Conservation (phyloP, 2,113 vertebrate species). For the Bubo blakistoni region DNA sequence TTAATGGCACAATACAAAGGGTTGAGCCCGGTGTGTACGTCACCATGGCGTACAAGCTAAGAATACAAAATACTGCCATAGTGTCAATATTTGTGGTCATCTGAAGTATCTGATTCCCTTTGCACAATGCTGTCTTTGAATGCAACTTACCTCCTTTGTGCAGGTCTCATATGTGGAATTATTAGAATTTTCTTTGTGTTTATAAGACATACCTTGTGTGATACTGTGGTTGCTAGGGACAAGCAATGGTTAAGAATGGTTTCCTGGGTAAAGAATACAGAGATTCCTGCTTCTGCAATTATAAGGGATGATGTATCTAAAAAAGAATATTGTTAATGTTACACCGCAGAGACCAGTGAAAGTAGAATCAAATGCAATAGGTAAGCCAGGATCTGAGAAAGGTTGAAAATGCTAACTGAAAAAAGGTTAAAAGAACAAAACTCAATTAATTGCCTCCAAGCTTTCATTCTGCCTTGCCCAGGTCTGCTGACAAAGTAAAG, state of each 20-base stretch:
- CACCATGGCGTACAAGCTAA: not conserved
- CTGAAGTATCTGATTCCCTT: not conserved
- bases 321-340: not conserved
- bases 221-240: not conserved
- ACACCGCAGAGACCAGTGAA: not conserved
- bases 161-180: not conserved
- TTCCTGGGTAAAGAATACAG: not conserved
- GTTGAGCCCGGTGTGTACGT: rapidly evolving
- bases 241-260: not conserved
- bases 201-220: not conserved
- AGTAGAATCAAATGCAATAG: not conserved
- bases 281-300: not conserved
- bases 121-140: not conserved
- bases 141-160: not conserved
- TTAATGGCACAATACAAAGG: not conserved
- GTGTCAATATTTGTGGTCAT: not conserved
- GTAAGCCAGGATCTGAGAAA: not conserved
- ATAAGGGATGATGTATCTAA: not conserved
- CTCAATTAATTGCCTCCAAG: not conserved
- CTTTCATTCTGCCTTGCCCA: not conserved
- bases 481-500: not conserved
- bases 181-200: not conserved
- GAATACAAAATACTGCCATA: not conserved
- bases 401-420: not conserved
- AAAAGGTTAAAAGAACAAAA: not conserved